Evolutionary conservation across 1,140 invertebrate genomes (phyloP).

Genomic region (Zaprionus ghesquierei): DNA sequence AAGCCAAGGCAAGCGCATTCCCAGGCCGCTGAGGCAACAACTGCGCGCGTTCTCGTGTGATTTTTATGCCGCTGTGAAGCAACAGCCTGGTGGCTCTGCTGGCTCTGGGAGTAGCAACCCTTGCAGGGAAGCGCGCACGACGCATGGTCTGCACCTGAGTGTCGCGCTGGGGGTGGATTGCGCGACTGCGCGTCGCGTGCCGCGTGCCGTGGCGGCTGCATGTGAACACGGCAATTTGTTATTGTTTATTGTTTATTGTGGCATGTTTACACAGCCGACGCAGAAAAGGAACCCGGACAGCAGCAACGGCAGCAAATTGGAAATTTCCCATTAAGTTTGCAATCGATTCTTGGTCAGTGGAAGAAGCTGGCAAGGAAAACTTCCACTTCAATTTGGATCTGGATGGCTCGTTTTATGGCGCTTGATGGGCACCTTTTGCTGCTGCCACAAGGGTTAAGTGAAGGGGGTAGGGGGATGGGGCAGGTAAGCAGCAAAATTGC

Average conservation of each 20-base stretch:
- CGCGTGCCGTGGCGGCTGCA: constrained; percentile 46
- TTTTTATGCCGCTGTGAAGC: constrained; percentile 55
- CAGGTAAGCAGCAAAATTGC: constrained; percentile 48
- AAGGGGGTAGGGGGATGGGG: too few species aligned
- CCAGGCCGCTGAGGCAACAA: constrained; percentile 50
- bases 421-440: constrained; percentile 38
- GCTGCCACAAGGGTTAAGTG: constrained; percentile 46
- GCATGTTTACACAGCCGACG: constrained; percentile 43
- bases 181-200: background rate
- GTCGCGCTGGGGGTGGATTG: constrained; percentile 47
- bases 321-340: constrained; percentile 46
- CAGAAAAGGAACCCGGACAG: constrained; percentile 6
- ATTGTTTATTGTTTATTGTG: constrained; percentile 55
- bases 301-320: constrained; percentile 8
- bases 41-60: constrained; percentile 71
- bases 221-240: constrained; percentile 71
- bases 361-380: constrained; percentile 6
- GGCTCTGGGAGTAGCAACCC: constrained; percentile 32
- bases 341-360: constrained; percentile 7
- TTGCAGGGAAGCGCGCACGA: constrained; percentile 8
- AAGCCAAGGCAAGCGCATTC: constrained; percentile 14
- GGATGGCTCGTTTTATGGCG: constrained; percentile 33
- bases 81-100: too few species aligned
- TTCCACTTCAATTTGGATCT: constrained; percentile 22
- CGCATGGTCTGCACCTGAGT: constrained; percentile 54